Evolutionary conservation across 2,888 invertebrate genomes (phyloP), one percentile per base, ranked within the genome.

Genomic region (Microctonus aethiopoides): DNA sequence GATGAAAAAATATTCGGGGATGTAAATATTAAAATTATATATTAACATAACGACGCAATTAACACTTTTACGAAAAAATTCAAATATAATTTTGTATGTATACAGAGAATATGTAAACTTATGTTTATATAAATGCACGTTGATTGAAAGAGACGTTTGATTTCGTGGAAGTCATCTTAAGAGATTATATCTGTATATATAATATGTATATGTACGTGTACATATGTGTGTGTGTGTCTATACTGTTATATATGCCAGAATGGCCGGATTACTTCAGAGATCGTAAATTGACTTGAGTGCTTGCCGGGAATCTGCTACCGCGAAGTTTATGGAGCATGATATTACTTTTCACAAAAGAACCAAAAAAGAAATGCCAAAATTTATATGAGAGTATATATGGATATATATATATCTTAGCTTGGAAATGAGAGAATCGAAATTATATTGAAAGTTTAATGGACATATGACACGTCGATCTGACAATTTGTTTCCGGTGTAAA

Each of bases 301-400:
- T 68, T 62, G 56, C 68, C 70, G 74, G 71, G 73, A 76, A 76
- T 71, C 70, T 70, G 76, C 76, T 78, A 76, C 76, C 72, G 74
- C 74, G 69, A 70, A 72, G 76, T 80, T 80, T 80, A 81, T 79
- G 79, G 76, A 75, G 75, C 79, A 78, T 77, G 80, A 79, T 80
- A 81, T 81, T 80, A 78, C 79, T 78, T 79, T 77, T 76, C 75
- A 76, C 74, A 73, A 74, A 72, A 64, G 63, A 56, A 68, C 59
- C 69, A 57, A 70, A 29, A 29, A 59, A 70, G 70, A 51, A 67
- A 67, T 60, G 59, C 51, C 60, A 67, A 51, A 22, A 66, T 57
- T 39, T 16, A 51, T 39, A 16, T 46, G 16, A n/a, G 3, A n/a
- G 2, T 16, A 46, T 46, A 20, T 46, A 20, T 46, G 16, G 6